These are phyloP conservation scores for Microtus ochrogaster DNA, from an alignment of 2,113 vertebrate species.

Conservation along the genomic window DNA sequence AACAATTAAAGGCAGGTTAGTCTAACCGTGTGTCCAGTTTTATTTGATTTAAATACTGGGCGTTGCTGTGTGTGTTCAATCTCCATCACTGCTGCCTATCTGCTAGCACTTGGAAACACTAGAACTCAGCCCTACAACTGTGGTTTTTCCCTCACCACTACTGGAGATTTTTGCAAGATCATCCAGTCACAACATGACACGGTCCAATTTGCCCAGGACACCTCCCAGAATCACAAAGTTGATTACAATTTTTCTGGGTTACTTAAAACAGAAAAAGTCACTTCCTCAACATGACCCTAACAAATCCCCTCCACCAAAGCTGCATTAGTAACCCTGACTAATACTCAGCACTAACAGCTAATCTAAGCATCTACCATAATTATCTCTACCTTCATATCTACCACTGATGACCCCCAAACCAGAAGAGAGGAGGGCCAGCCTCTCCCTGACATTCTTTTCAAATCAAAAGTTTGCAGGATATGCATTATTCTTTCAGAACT, in stretches of 20 bases:
- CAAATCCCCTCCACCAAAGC: not conserved
- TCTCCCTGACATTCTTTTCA: not conserved
- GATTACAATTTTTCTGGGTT: not conserved
- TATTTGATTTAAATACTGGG: not conserved
- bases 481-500: not conserved
- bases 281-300: not conserved
- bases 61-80: not conserved
- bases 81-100: not conserved
- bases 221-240: not conserved
- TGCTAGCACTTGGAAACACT: not conserved
- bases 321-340: not conserved
- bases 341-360: not conserved
- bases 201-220: not conserved
- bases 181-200: not conserved
- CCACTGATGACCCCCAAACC: not conserved
- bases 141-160: not conserved
- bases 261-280: not conserved
- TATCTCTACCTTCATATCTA: not conserved
- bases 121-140: not conserved
- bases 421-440: conserved; percentile 1
- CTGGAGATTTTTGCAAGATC: not conserved
- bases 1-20: not conserved
- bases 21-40: not conserved
- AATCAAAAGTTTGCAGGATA: not conserved
- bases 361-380: not conserved